Evolutionary conservation across 2,797 vertebrate genomes (phyloP), one percentile per base, ranked within the genome.

Genomic region (Eidolon dupreanum): DNA sequence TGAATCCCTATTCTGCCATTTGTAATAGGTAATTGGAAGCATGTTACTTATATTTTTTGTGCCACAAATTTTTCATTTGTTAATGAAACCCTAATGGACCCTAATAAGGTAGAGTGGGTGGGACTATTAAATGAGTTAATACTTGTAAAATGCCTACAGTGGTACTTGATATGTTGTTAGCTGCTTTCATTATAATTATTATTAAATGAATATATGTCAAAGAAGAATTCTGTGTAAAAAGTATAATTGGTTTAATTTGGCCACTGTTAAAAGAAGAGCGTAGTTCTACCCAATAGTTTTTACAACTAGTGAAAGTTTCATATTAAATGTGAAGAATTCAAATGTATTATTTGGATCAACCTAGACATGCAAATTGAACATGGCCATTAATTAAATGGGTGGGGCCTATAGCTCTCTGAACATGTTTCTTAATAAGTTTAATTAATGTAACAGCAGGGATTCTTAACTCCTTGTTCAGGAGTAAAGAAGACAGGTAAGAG

Each of bases 241-340:
- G 11, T 93, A 11, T 71, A 79, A 57, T 57, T 93, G 61, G 49
- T 75, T 93, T 93, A 70, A 55, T 71, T 78, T 90, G 59, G 28
- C 43, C 41, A 16, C 87, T 86, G 68, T 74, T 90, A 93, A 91
- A 82, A 75, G 43, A 77, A 31, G 59, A 68, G 3, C 19, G 82
- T 57, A 73, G 43, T 28, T 93, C 22, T 74, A 92, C 24, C 24
- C 20, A 31, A 5, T 6, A 59, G 41, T 88, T 82, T 79, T 81
- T 61, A 74, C 1, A 55, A 53, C 20, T 68, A 81, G 41, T 70
- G 33, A 79, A 68, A 88, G 26, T 63, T 90, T 68, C 28, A 63
- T 82, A 20, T 89, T 94, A 95, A 95, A 86, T 86, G 5, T 73
- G 53, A 89, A 13, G 36, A 92, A 89, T 85, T 75, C 61, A 75